Evolutionary conservation across 2,113 vertebrate species (phyloP).

Genomic region (Cichladusa arquata): DNA sequence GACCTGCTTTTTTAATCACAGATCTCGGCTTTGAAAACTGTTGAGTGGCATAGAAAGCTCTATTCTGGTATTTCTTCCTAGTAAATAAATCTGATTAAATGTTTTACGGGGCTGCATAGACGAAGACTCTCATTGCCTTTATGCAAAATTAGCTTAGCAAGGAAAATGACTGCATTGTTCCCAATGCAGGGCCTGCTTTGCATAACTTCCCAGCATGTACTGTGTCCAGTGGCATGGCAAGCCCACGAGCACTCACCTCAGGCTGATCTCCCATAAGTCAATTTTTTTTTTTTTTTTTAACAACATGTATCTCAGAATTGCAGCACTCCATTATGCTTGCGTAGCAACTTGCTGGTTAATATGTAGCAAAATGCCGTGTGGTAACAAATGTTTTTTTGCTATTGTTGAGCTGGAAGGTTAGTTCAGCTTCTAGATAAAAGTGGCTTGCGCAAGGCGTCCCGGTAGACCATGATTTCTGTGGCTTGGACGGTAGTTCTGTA

Average conservation of each 20-base stretch:
- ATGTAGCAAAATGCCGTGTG: conserved; percentile 46
- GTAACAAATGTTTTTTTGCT: conserved; percentile 47
- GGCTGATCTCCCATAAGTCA: conserved; percentile 21
- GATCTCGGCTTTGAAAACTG: neutral
- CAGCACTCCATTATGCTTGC: conserved; percentile 46
- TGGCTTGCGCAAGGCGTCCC: conserved; percentile 31
- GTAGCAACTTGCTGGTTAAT: conserved; percentile 69
- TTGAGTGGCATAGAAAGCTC: neutral
- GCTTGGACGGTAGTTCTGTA: conserved; percentile 39
- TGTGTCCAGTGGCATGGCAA: conserved; percentile 44
- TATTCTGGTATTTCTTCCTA: conserved; percentile 5
- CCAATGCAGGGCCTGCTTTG: conserved; percentile 25
- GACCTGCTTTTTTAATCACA: neutral
- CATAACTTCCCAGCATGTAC: conserved; percentile 41
- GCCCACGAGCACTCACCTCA: conserved; percentile 24
- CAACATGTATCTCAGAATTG: neutral
- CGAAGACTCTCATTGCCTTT: conserved; percentile 17
- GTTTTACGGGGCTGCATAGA: neutral
- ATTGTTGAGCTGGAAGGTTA: conserved; percentile 65
- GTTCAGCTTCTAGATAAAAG: conserved; percentile 69
- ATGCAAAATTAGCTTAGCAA: conserved; percentile 19
- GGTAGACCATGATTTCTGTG: conserved; percentile 36
- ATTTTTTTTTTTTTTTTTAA: neutral
- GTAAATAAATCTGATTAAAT: neutral
- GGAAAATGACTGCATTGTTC: conserved; percentile 36